These are phyloP conservation scores for Gila robusta DNA, from an alignment of 2,797 vertebrate genomes.

Conservation along the genomic window DNA sequence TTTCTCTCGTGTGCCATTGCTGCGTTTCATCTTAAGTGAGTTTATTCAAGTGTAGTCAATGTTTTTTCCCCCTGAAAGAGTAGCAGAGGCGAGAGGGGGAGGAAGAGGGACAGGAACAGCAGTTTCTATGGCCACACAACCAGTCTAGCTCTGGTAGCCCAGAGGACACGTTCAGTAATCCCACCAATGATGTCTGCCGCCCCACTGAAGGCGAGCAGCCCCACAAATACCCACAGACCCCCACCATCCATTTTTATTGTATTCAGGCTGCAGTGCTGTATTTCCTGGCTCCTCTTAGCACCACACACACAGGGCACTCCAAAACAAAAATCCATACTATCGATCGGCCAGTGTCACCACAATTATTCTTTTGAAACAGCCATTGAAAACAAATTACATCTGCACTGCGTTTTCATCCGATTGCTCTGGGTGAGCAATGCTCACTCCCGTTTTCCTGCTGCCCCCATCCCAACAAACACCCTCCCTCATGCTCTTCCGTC, in stretches of 20 bases:
- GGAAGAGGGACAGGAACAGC: slow-evolving; percentile 37
- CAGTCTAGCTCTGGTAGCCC: slow-evolving; percentile 78
- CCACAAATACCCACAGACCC: slow-evolving; percentile 90
- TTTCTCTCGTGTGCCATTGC: slow-evolving; percentile 54
- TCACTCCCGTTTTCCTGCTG: slow-evolving; percentile 76
- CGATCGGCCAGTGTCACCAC: slow-evolving; percentile 98
- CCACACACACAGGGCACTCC: slow-evolving; percentile 98
- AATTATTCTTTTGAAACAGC: slow-evolving; percentile 99
- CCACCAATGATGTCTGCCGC: slow-evolving; percentile 89
- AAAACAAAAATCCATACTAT: slow-evolving; percentile 99
- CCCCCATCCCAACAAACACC: slow-evolving; percentile 71
- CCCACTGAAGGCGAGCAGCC: slow-evolving; percentile 90
- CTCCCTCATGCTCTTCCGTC: slow-evolving; percentile 70
- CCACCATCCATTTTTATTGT: slow-evolving; percentile 97
- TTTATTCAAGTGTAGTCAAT: slow-evolving; percentile 81
- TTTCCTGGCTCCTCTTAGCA: slow-evolving; percentile 96
- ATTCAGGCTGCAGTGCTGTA: slow-evolving; percentile 93
- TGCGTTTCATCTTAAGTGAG: slow-evolving; percentile 74
- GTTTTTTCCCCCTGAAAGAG: slow-evolving; percentile 77
- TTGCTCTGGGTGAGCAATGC: slow-evolving; percentile 96
- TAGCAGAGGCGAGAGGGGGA: slow-evolving; percentile 69
- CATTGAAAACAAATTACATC: slow-evolving; percentile 99
- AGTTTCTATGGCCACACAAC: slow-evolving; percentile 68
- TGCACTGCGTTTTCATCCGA: slow-evolving; percentile 99
- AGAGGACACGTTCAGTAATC: slow-evolving; percentile 91